Base-by-base conservation (phyloP, 92 coral and sea anemone genomes). In the Paragorgia papillata region DNA sequence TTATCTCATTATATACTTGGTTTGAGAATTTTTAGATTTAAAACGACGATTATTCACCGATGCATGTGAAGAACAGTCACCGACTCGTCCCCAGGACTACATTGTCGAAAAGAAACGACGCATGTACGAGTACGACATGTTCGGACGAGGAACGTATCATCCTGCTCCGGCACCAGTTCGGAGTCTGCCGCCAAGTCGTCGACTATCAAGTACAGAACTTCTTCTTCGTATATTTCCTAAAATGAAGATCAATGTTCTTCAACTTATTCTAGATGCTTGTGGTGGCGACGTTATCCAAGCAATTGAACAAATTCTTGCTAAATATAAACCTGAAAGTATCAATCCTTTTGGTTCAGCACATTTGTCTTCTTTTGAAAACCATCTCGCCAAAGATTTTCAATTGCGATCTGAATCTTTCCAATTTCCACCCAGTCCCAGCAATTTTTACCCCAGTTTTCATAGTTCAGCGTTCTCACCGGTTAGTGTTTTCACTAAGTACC, bases 281-380 rank as follows among this genome's bases (percentile, higher is more conserved):
- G 91, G 94, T 30, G 96, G 96, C 22, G 98, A 94, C 46, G 79
- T 94, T 35, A 92, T 89, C 10, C 98, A 94, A 79, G 95, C 98
- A 28, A 94, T 94, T 10, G 98, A 94, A 73, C 97, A 94, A 31
- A 92, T 94, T 62, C 76, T 94, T 19, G 74, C 89, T 7, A 92
- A 92, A 49, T 86, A 89, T 73, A 89, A 89, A 59, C 78, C 78
- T 18, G 78, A 71, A 32, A 71, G 37, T 32, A 69, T 69, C 19
- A 71, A 71, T 37, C 62, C 57, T 55, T 71, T 71, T 33, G 26
- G 44, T 54, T 20, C 78, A 33, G 51, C 78, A 28, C 63, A 71
- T 18, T 55, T 71, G 19, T n/a, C 75, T 20, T 44, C 78, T 18
- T 37, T 71, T 18, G 62, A 71, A 30, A 18, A 25, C 40, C 78